These are phyloP conservation scores for Acronicta psi DNA, from an alignment of 2,888 invertebrate genomes.

Conservation along the genomic window DNA sequence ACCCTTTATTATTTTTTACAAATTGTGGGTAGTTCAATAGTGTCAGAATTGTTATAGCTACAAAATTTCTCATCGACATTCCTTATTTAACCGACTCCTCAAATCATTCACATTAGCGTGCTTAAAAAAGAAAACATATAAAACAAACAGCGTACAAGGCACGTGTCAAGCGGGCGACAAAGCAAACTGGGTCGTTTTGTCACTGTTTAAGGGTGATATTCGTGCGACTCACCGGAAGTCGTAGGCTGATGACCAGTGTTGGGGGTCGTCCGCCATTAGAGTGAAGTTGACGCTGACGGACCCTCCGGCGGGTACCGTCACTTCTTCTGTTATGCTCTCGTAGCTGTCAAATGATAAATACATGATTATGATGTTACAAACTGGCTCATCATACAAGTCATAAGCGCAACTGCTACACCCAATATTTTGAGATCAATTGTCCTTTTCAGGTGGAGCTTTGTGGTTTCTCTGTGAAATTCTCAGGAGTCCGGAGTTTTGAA, in stretches of 20 bases:
- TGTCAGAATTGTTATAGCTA: too few relatives aligned
- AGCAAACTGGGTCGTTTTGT: slow-evolving; percentile 29
- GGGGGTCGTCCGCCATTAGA: slow-evolving; percentile 93
- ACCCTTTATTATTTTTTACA: too few relatives aligned
- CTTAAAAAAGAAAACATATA: slow-evolving; percentile 38
- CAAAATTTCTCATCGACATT: too few relatives aligned
- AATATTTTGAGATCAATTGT: too few relatives aligned
- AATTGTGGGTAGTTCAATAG: too few relatives aligned
- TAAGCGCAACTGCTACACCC: too few relatives aligned
- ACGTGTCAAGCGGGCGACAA: slow-evolving; percentile 35
- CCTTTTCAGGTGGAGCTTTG: too few relatives aligned
- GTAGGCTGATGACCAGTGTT: slow-evolving; percentile 95
- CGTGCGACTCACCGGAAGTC: slow-evolving; percentile 90
- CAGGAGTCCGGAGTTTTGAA: too few relatives aligned
- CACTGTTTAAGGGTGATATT: slow-evolving; percentile 34
- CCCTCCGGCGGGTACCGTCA: slow-evolving; percentile 89
- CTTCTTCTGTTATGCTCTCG: slow-evolving; percentile 90
- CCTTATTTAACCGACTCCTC: slow-evolving; percentile 19
- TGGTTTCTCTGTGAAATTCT: too few relatives aligned
- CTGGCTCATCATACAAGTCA: too few relatives aligned
- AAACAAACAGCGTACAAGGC: slow-evolving; percentile 39
- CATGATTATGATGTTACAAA: not conserved
- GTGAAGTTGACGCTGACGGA: slow-evolving; percentile 92
- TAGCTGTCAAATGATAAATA: slow-evolving; percentile 78
- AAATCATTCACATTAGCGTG: slow-evolving; percentile 36